Base-by-base conservation (phyloP, 2,113 vertebrate genomes). In the Cichladusa arquata region DNA sequence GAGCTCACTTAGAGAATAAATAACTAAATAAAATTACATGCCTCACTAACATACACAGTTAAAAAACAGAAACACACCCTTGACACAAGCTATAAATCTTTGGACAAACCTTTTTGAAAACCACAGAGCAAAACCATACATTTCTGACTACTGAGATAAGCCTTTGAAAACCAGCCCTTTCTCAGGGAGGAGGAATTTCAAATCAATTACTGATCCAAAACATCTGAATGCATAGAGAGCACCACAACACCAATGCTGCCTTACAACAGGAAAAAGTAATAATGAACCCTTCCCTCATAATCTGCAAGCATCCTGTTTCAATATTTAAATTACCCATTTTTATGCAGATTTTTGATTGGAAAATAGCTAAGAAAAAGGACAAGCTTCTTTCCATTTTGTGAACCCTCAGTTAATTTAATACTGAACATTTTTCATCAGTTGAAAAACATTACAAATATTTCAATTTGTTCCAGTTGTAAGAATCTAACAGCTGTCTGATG, bases 391-490 rank as follows among this genome's bases (percentile, higher is more conserved):
- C 66, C 50, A 80, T 93, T 87, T 92, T 91, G 65, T 67, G 77
- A 93, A 29, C 57, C 31, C 66, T 81, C 48, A 16, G n/a, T 89
- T 86, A 81, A 91, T 91, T 91, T 84, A 91, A 91, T 65, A 86
- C 51, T 61, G 69, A 93, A 42, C 8, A 72, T 64, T 86, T 92
- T 81, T 81, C 81, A 56, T 84, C 25, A 66, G 53, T 73, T 81
- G 70, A 92, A 96, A 92, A 94, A 86, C 45, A 90, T 76, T 47
- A 48, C 74, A 90, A 61, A 74, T 83, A 92, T 86, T 96, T 89
- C 84, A 53, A 54, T 88, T 81, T 93, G 56, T 86, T 97, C 86
- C 86, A 94, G 95, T 96, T 94, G 91, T 92, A 84, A 71, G 45
- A 78, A 38, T 54, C n/a, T 88, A 90, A 81, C 92, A 93, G 69